Conservation (phyloP, 2,888 invertebrate genomes). For the Gonocerus acuteangulatus region DNA sequence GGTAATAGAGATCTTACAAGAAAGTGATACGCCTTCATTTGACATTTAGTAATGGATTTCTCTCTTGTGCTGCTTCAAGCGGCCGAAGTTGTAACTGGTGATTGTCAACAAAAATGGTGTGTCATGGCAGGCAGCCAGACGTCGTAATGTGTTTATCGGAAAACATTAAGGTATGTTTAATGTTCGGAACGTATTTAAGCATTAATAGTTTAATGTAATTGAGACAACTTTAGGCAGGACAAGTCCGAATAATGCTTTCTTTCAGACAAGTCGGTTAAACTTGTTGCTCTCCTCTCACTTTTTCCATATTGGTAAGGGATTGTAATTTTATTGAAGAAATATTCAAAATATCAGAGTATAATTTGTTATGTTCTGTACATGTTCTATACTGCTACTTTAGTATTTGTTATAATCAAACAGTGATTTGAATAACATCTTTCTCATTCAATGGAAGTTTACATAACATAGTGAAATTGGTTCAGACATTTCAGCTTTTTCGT, state of each 20-base stretch:
- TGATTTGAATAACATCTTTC: background rate
- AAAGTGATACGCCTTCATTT: background rate
- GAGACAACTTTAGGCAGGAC: background rate
- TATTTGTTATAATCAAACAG: background rate
- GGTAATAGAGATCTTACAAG: too few species aligned
- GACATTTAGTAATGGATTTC: constrained; percentile 1
- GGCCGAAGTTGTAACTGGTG: constrained; percentile 15
- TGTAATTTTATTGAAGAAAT: constrained; percentile 8
- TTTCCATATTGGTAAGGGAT: constrained; percentile 21
- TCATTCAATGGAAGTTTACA: constrained; percentile 10
- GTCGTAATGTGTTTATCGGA: constrained; percentile 38
- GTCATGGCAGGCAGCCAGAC: constrained; percentile 38
- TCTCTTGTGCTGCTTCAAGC: background rate
- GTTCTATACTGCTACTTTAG: background rate
- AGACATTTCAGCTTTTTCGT: background rate
- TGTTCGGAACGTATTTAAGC: constrained; percentile 9
- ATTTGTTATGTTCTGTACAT: background rate
- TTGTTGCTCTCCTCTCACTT: constrained; percentile 27
- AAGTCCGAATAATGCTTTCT: background rate
- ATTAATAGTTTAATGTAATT: constrained; percentile 2
- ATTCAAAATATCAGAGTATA: background rate
- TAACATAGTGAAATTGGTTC: constrained; percentile 19
- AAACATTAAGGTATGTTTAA: constrained; percentile 35
- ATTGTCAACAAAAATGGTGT: constrained; percentile 39
- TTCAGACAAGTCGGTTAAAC: constrained; percentile 9